Evolutionary conservation across 1,140 invertebrate species (phyloP).

Genomic region (Leptopilina clavipes): DNA sequence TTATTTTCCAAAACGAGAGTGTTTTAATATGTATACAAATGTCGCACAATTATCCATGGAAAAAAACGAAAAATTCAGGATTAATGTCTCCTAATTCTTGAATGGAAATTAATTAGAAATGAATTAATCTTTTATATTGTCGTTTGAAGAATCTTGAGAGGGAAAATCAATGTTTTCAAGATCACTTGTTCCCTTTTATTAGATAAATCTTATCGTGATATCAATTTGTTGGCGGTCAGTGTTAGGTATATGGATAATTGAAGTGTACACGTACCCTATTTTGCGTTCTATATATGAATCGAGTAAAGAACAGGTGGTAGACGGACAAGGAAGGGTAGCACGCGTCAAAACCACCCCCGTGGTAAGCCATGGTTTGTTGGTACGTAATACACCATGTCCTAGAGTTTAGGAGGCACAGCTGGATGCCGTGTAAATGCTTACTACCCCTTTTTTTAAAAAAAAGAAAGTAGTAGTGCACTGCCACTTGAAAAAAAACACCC

Average conservation of each 20-base stretch:
- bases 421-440: constrained; percentile 61
- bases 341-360: constrained; percentile 64
- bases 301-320: constrained; percentile 65
- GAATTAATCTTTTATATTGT: no score
- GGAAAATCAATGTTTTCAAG: not conserved
- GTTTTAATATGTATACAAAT: no score
- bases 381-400: constrained; percentile 33
- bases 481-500: constrained; percentile 60
- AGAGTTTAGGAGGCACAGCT: constrained; percentile 60
- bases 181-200: not conserved
- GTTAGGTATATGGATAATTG: constrained; percentile 51
- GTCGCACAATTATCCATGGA: no score
- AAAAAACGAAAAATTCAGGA: no score
- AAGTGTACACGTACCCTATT: constrained; percentile 46
- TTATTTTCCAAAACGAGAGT: not conserved
- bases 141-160: no score
- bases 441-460: constrained; percentile 39
- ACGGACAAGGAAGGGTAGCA: constrained; percentile 64
- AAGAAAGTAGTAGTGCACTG: constrained; percentile 25
- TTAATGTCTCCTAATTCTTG: no score
- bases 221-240: constrained; percentile 47
- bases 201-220: constrained; percentile 49
- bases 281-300: constrained; percentile 41
- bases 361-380: constrained; percentile 45
- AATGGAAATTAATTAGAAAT: no score